Conservation (phyloP, 2,113 vertebrate species). For the Plectropomus leopardus region DNA sequence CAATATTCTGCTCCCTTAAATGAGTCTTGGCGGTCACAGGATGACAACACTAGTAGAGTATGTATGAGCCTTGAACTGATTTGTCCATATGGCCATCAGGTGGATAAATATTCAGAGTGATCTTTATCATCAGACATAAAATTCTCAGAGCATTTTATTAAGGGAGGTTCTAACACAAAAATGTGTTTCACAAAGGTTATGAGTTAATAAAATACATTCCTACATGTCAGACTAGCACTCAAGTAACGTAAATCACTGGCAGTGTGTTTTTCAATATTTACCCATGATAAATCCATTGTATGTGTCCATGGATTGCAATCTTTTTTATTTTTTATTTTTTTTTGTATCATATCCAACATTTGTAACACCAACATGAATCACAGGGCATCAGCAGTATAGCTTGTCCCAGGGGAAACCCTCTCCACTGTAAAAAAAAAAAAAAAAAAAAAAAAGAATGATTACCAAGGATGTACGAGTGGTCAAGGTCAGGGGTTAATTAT, state of each 20-base stretch:
- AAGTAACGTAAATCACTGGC: conserved; percentile 11
- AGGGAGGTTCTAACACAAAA: no score
- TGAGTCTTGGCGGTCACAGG: neutral
- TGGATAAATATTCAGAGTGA: neutral
- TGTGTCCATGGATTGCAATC: neutral
- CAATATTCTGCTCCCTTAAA: neutral
- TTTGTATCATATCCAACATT: conserved; percentile 32
- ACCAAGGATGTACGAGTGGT: conserved; percentile 30
- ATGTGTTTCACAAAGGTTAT: neutral
- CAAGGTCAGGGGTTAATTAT: conserved; percentile 67
- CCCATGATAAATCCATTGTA: conserved; percentile 17
- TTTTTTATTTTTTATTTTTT: conserved; percentile 4
- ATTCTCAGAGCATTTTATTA: neutral
- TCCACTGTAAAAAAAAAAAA: neutral
- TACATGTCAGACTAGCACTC: neutral
- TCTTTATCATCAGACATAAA: conserved; percentile 14
- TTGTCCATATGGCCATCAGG: neutral
- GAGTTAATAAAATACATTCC: conserved; percentile 24
- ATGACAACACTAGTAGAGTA: neutral
- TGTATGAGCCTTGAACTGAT: neutral
- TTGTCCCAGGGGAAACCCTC: conserved; percentile 23
- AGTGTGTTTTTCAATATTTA: conserved; percentile 10
- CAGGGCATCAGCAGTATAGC: conserved; percentile 5
- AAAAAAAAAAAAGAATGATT: conserved; percentile 32
- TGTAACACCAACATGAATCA: conserved; percentile 32